phyloP scores from a whole-genome alignment of 2,888 invertebrate genomes.

The Autographa pulchrina region DNA sequence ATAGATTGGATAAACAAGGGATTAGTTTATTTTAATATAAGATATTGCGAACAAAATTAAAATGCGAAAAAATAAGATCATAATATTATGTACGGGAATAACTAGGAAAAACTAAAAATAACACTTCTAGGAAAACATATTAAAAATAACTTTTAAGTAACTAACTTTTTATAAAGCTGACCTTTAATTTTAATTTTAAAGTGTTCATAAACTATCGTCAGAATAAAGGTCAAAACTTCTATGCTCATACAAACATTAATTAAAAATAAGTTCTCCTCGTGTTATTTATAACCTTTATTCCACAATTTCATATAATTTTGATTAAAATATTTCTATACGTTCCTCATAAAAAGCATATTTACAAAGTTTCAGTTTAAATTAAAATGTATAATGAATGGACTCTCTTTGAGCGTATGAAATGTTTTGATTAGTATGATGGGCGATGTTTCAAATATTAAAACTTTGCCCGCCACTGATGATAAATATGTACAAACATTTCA shows the following conservation, averaged over 20 bases:
- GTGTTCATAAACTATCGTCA: neutral
- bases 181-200: neutral
- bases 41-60: neutral
- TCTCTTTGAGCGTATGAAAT: conserved; percentile 47
- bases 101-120: neutral
- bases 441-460: conserved; percentile 42
- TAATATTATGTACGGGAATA: no score
- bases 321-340: conserved; percentile 24
- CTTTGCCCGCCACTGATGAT: conserved; percentile 18
- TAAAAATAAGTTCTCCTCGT: neutral
- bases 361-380: conserved; percentile 29
- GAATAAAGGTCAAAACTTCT: neutral
- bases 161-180: neutral
- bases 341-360: conserved; percentile 21
- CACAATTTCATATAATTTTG: conserved; percentile 22
- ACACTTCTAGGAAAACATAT: neutral
- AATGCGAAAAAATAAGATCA: neutral
- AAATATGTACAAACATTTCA: conserved; percentile 28
- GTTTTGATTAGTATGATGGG: conserved; percentile 50
- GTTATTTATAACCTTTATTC: neutral
- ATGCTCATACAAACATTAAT: neutral
- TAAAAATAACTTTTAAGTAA: no score
- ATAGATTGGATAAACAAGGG: neutral
- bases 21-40: neutral
- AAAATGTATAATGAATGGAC: conserved; percentile 37